Base-by-base conservation (phyloP, 1,140 invertebrate species). In the Zophobas atratus region DNA sequence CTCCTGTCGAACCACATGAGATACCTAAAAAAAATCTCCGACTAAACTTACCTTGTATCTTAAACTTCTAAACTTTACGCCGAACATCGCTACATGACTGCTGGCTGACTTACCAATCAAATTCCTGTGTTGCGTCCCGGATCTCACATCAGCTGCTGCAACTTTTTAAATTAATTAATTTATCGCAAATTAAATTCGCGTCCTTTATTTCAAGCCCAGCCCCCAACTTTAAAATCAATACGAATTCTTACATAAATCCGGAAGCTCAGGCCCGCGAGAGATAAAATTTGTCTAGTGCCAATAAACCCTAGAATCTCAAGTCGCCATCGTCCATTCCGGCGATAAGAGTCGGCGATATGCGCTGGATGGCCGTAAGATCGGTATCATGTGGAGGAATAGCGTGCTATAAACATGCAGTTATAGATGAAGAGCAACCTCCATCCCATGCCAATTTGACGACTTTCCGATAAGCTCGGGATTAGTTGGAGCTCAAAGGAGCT, bases 301-400 rank as follows among this genome's bases (percentile, higher is more conserved):
- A 67, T 67, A 67, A 67, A 67, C 60, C 60, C 38, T 67, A 43
- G 33, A 33, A 67, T 67, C 60, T 46, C 39, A 20, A 67, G 60
- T 67, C 60, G 60, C 60, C 60, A 67, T 67, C 60, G 60, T 67
- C 60, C 60, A 67, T 67, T 67, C 43, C 39, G 39, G 20, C 43
- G 60, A 67, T 67, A 67, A 67, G 39, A 67, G 60, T 1, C 60
- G 39, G 39, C 39, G 60, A 67, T 67, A 67, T 43, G 60, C 60
- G n/a, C 20, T 41, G 33, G 39, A 3, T 32, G 60, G 38, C 39
- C 41, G 20, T 48, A 67, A 67, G 60, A 67, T 67, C 38, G 33
- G 60, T 67, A 67, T 67, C 60, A 33, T 67, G 39, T 43, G 43
- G 60, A 8, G 60, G 33, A 20, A 67, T 67, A 67, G 60, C 38